Base-by-base conservation (phyloP, 2,888 invertebrate species). In the Xestia rhomboidea region DNA sequence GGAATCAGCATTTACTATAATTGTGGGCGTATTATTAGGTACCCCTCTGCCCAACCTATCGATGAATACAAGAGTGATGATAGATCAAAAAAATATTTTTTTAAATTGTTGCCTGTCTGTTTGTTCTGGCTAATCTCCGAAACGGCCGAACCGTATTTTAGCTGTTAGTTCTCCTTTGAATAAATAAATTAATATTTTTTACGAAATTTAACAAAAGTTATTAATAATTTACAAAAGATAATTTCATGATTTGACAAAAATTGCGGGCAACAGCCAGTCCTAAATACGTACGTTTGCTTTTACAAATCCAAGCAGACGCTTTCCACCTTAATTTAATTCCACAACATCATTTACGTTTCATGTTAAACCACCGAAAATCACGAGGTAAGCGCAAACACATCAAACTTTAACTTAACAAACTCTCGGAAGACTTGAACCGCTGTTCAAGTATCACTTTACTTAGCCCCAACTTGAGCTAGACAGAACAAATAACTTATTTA, bases 381-480 rank as follows among this genome's bases (percentile, higher is more conserved):
- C 46, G 34, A 81, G 85, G 60, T 72, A 81, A 84, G 68, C 27
- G 30, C 49, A 68, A 63, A 68, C 63, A 49, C 51, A 76, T 76
- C n/a, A 82, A 79, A 77, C n/a, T 60, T 73, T 85, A 83, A 86
- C 71, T 63, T 64, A 73, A 54, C 70, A 67, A 75, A 64, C 71
- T 54, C 70, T 67, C 51, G 41, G 73, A 78, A 83, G 86, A 75
- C 83, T 83, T 57, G 72, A 64, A 63, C 41, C 69, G 84, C 30
- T 66, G 82, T 85, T 74, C 74, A 78, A 86, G 86, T 86, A 84
- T 83, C 86, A 84, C 74, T 85, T 83, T 62, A 83, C 77, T 84
- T 83, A 82, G 78, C 44, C 27, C 41, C 51, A 72, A 85, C 86
- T 78, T 85, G 57, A 51, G 76, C 69, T 73, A 82, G 83, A 73